Evolutionary conservation across 2,797 vertebrate genomes (phyloP), one percentile per base, ranked within the genome.

Genomic region (Sebastes diaconus): DNA sequence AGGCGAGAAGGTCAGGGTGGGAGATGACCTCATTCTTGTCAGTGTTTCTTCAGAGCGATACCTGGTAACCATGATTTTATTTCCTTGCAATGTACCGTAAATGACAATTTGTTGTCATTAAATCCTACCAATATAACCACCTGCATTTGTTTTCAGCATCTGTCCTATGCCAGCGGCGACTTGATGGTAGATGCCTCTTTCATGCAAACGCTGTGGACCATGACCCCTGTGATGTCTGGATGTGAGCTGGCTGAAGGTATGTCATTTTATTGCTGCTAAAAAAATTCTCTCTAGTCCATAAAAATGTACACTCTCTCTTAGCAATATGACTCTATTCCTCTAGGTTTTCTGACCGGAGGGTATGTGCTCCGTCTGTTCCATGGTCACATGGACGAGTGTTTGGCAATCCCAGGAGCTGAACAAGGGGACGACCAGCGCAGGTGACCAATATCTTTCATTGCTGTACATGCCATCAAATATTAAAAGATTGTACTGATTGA

Each of bases 171-270:
- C 81, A 98, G 97, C 1, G 97, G 97, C 32, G 98, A 99, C 77
- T 95, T 99, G 36, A 98, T 99, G 95, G 97, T 97, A 0, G 98
- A 99, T 0, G 98, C 98, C 3, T 99, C 98, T 72, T 99, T 99
- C 95, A 99, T 99, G 98, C 98, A 99, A 90, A 99, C 98, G 0
- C 95, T 99, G 58, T 99, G 98, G 98, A 99, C 97, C 73, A 97
- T 99, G 97, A 99, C 97, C 46, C 98, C 98, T 29, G 97, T 98
- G 80, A 97, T 97, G 90, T 99, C 97, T 0, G 96, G 97, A 69
- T 97, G 96, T 55, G 98, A 99, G 87, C 89, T 97, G 1, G 96
- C 95, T 81, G 97, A 99, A 93, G 98, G 98, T 98, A 55, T 65
- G 69, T 81, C 12, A 24, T 69, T 20, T 65, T 59, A 2, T 71